phyloP scores from a whole-genome alignment of 2,113 vertebrate genomes.

The Notarius quadriscutis region DNA sequence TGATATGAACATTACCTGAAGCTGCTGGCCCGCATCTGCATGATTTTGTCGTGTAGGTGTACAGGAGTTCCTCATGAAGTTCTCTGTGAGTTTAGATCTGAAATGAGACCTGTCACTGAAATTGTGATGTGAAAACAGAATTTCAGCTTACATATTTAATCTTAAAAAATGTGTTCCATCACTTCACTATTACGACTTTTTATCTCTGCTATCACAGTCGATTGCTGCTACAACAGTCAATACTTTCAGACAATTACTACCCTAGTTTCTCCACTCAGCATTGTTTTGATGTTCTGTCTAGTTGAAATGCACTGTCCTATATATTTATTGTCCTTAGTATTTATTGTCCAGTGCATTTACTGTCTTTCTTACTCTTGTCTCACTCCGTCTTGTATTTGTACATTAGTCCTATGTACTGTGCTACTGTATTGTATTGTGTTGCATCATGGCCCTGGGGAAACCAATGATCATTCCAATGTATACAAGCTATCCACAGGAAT shows the following conservation, averaged over 20 bases:
- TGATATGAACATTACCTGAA: too few relatives aligned
- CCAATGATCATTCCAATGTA: neutral
- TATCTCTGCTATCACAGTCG: too few relatives aligned
- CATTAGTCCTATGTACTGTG: neutral
- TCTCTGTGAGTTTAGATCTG: neutral
- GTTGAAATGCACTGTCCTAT: neutral
- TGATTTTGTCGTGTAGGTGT: neutral
- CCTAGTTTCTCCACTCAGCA: neutral
- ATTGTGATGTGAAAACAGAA: too few relatives aligned
- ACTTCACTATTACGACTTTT: too few relatives aligned
- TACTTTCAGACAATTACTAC: neutral
- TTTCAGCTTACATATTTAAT: too few relatives aligned
- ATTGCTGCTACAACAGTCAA: neutral
- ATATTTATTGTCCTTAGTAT: neutral
- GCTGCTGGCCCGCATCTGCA: too few relatives aligned
- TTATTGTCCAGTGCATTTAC: neutral
- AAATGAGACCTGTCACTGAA: too few relatives aligned
- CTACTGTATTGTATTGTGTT: neutral
- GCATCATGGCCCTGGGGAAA: neutral
- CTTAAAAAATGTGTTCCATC: neutral
- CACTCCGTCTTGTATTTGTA: neutral
- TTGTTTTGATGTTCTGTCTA: neutral
- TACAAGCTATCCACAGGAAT: too few relatives aligned
- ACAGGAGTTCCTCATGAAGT: too few relatives aligned
- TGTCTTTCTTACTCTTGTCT: neutral